Evolutionary conservation across 2,113 vertebrate species (phyloP), one percentile per base, ranked within the genome.

Genomic region (Gobio gobio): DNA sequence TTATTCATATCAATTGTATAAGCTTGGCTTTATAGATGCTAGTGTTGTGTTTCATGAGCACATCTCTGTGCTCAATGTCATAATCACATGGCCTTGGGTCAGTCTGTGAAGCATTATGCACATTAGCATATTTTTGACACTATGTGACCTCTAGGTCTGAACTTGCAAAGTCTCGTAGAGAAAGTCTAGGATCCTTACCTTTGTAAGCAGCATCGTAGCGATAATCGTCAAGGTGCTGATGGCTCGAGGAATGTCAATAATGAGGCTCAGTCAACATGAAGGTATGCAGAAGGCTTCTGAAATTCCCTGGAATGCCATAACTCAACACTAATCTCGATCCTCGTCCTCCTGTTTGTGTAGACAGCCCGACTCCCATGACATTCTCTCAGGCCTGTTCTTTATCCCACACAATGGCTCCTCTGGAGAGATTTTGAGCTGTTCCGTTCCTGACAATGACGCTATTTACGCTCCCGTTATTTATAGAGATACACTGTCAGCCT

Each of bases 181-280:
- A 64, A 45, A 59, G 45, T 68, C 24, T 81, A 33, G 16, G 54
- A 20, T 33, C 10, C 24, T 29, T 68, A 47, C 24, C 80, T 56
- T 70, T 49, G 18, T 63, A 66, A 33, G 61, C 14, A 33, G 12
- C n/a, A 82, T 84, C 86, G 56, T 63, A 29, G 73, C 56, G 33
- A 36, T 88, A 64, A 76, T 76, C 54, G 24, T 70, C 84, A 77
- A 87, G 83, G 84, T 84, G 76, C 77, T 58, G 54, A 73, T 24
- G 14, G 84, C 64, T 83, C 7, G 36, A 12, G 56, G 82, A 86
- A 87, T 84, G 64, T 66, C 63, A 51, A 45, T 86, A 89, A 88
- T 79, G 85, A 86, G 83, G 72, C 18, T 85, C 78, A 6, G 80
- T 72, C 81, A 63, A 82, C 54, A 74, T 59, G 51, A 85, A 86